Evolutionary conservation across 2,888 invertebrate species (phyloP), one percentile per base, ranked within the genome.

Genomic region (Eupelmus urozonus): DNA sequence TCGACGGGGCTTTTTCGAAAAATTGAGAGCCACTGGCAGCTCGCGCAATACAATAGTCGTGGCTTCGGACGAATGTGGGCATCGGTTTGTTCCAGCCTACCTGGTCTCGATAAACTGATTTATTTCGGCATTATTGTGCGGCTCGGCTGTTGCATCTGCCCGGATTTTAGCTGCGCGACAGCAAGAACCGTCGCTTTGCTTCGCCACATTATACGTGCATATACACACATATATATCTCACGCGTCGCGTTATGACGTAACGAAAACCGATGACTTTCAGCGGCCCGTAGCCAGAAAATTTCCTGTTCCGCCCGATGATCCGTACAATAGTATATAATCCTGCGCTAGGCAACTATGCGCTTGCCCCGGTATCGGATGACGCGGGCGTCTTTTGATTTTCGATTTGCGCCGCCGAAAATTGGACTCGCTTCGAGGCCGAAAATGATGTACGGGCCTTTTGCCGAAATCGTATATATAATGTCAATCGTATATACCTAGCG

Each of bases 101-200:
- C 85, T 86, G 85, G 84, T 80, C 65, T 86, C 87, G 87, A 88
- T 89, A 87, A 88, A 89, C 87, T 88, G 88, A 89, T 89, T 89
- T 89, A 89, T 89, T 89, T 88, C 86, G 82, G 86, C 86, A 85
- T 87, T 85, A 88, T 87, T 86, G 85, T 85, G 78, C 80, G 11
- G 9, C 76, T 78, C 76, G 66, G 82, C 78, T 80, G 84, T 84
- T 84, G 86, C 87, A 87, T 88, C 88, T 88, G 88, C 86, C 85
- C 85, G 84, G 83, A 86, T 85, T 85, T 85, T n/a, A n/a, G n/a
- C n/a, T n/a, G n/a, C 78, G 34, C 42, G 23, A 71, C 66, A 71
- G 29, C 57, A 80, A 75, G 16, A 51, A 55, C 53, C 18, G 18
- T 4, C 29, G n/a, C n/a, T n/a, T n/a, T n/a, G n/a, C 23, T 25